A percentile compares a stretch with the other conserved stretches of the same genome.
Conservation (phyloP, 2,113 vertebrate genomes). For the Dicentrarchus labrax region DNA sequence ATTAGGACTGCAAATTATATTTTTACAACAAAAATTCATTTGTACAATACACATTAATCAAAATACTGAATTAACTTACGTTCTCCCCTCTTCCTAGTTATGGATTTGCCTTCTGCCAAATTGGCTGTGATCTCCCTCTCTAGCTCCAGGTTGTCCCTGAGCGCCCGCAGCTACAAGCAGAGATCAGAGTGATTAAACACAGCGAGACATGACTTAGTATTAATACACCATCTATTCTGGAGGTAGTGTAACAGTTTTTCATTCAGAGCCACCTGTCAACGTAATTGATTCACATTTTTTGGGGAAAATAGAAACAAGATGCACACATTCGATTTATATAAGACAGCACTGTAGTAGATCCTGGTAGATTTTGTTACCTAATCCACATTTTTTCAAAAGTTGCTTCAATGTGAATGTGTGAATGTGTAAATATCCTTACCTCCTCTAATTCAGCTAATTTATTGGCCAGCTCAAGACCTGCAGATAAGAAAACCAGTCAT, state of each 20-base stretch:
- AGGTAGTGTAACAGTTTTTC: neutral
- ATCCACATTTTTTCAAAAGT: neutral
- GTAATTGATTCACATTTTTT: neutral
- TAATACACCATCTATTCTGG: neutral
- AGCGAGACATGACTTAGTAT: neutral
- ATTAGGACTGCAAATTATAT: neutral
- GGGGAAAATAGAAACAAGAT: neutral
- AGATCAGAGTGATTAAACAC: slow-evolving; percentile 36
- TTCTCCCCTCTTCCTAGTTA: slow-evolving; percentile 78
- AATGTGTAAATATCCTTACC: slow-evolving; percentile 66
- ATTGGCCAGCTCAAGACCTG: slow-evolving; percentile 75
- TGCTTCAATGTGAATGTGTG: neutral
- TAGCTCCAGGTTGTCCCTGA: slow-evolving; percentile 77
- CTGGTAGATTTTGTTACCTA: neutral
- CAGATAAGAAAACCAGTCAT: slow-evolving; percentile 12
- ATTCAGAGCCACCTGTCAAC: neutral
- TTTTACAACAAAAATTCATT: neutral
- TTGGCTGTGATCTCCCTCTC: slow-evolving; percentile 75
- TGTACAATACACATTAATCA: neutral
- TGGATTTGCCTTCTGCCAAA: slow-evolving; percentile 68
- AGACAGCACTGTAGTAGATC: neutral
- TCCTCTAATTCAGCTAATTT: slow-evolving; percentile 77
- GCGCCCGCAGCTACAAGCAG: slow-evolving; percentile 69
- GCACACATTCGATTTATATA: neutral
- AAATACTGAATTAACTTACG: slow-evolving; percentile 57